These are phyloP conservation scores for Neomonachus schauinslandi DNA, from an alignment of 2,113 vertebrate species.

Conservation along the genomic window DNA sequence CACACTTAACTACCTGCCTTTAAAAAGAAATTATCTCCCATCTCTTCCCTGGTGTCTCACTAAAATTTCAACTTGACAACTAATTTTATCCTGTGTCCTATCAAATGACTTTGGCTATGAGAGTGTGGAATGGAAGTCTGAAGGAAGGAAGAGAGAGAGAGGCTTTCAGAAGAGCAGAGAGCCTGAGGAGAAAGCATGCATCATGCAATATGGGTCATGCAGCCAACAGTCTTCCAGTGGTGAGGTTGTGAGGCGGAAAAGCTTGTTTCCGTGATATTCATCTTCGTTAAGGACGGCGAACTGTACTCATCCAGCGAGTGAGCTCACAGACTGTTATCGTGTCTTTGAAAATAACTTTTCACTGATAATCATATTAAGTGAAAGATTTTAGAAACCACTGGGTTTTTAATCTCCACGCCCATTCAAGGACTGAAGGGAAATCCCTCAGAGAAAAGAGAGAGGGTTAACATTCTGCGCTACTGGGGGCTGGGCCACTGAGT, in stretches of 20 bases:
- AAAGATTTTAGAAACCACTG: not conserved
- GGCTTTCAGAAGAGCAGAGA: slow-evolving; percentile 48
- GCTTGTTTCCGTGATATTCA: slow-evolving; percentile 59
- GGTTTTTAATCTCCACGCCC: not conserved
- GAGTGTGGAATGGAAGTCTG: not conserved
- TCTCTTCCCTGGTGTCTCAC: not conserved
- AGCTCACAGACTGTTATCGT: not conserved
- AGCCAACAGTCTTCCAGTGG: slow-evolving; percentile 20
- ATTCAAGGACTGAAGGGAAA: not conserved
- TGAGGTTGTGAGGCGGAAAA: slow-evolving; percentile 50
- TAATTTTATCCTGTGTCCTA: not conserved
- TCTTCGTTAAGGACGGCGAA: slow-evolving; percentile 70
- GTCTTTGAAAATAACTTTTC: not conserved
- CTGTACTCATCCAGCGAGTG: not conserved
- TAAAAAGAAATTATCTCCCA: not conserved
- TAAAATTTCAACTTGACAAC: not conserved
- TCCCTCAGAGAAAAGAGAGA: not conserved
- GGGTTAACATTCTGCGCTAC: fast-evolving
- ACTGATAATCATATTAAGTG: not conserved
- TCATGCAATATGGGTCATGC: slow-evolving; percentile 81
- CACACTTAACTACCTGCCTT: not conserved
- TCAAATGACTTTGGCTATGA: not conserved
- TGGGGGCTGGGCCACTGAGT: fast-evolving
- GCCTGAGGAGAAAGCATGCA: slow-evolving; percentile 45
- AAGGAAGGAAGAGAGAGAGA: not conserved